Evolutionary conservation across 2,888 invertebrate species (phyloP), one percentile per base, ranked within the genome.

Genomic region (Gerris lacustris): DNA sequence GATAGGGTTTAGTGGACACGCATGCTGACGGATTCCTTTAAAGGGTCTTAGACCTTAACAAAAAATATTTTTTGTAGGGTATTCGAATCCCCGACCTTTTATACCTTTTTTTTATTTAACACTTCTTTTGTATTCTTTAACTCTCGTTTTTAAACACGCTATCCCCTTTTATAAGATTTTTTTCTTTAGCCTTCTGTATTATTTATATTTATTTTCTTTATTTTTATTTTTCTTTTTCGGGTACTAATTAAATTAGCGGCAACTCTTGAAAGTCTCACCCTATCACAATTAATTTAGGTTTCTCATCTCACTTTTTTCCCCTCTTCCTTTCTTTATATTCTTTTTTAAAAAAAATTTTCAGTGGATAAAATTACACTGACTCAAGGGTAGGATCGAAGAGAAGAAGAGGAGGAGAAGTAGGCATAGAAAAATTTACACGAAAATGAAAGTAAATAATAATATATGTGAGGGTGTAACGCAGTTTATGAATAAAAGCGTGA

Each of bases 181-280:
- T 31, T 31, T 31, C 5, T 15, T 47, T 47, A 47, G 47, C 11
- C 15, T 55, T 55, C 5, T 2, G 55, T 55, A 55, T 11, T 55
- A 9, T 15, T 55, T 55, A 11, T 55, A 9, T 15, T 55, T 15
- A 4, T 5, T 55, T 55, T 55, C 1, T 55, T 15, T 15, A 2
- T 55, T 2, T 55, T 55, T 55, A 2, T 9, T 55, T 4, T 55
- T 55, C 5, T 55, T 55, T 55, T 9, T 55, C 55, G 9, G 55
- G 9, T 55, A 55, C 55, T 55, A 55, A 55, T 55, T 55, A 55
- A 55, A 55, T 55, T 55, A 55, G 55, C 55, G 55, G 55, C 55
- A 15, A 9, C 55, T 55, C 55, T 55, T 55, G 9, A 55, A 55
- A 15, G 9, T 55, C 15, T 15, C 9, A 55, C 9, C 55, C 55